phyloP scores from a whole-genome alignment of 2,888 invertebrate species.

The Nephrotoma appendiculata region DNA sequence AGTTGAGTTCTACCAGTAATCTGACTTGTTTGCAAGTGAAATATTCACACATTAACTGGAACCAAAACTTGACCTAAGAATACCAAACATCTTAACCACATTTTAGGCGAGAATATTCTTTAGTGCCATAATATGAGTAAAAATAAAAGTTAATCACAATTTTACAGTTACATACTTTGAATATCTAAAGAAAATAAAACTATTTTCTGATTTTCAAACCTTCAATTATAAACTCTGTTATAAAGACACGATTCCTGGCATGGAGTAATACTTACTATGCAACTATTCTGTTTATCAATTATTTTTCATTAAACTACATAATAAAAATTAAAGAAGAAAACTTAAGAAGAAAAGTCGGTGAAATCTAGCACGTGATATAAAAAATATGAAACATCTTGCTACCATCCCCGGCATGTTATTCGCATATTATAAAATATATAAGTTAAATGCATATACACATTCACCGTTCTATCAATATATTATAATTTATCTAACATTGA shows the following conservation, averaged over 20 bases:
- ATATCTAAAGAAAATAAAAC: too few relatives aligned
- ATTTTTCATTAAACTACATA: neutral
- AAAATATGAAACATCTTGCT: neutral
- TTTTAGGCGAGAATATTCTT: too few relatives aligned
- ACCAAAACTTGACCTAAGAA: too few relatives aligned
- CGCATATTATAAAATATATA: neutral
- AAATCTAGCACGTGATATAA: neutral
- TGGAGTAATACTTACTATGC: neutral
- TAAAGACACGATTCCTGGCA: neutral
- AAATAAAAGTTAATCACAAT: too few relatives aligned
- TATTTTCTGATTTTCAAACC: too few relatives aligned
- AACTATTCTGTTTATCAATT: neutral
- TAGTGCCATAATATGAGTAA: too few relatives aligned
- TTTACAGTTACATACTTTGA: too few relatives aligned
- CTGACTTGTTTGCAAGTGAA: too few relatives aligned
- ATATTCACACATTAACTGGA: too few relatives aligned
- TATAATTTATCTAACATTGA: neutral
- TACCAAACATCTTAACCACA: too few relatives aligned
- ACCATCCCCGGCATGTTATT: neutral
- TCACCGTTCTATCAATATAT: neutral
- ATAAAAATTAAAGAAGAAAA: neutral
- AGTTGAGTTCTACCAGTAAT: too few relatives aligned
- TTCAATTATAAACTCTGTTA: too few relatives aligned
- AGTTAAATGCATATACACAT: neutral
- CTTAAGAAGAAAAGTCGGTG: neutral